Base-by-base conservation (phyloP, 2,888 invertebrate genomes). In the Gastracanthus pulcherrimus region DNA sequence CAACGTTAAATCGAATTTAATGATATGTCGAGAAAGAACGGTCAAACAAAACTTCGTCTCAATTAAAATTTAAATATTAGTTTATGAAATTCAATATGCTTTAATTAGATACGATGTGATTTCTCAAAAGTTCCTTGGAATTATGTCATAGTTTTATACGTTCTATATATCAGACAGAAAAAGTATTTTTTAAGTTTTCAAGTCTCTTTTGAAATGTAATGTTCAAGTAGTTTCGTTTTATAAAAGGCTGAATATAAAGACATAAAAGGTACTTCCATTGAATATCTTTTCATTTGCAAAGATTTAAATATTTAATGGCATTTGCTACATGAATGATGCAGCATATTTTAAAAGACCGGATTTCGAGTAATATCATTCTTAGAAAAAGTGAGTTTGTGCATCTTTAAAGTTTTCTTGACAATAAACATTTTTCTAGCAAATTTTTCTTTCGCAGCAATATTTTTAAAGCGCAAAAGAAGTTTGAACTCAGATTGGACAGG, bases 31-130 rank as follows among this genome's bases (percentile, higher is more conserved):
- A 48, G n/a, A n/a, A n/a, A 34, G 51, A 34, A 31, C 31, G n/a
- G 29, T 67, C 67, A 41, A n/a, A 4, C 26, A n/a, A n/a, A n/a
- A n/a, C n/a, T n/a, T n/a, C 4, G 29, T 67, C 11, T 29, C 26
- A 29, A 0, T 67, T n/a, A 23, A 67, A 36, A 67, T 26, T 67
- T 26, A 67, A 60, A 67, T 41, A 45, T 38, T 66, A 41, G 23
- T 38, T 41, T 41, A 19, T 11, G 41, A 45, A 67, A 67, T 45
- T 67, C 41, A 67, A 69, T 48, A 29, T 26, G n/a, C 67, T n/a
- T n/a, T 26, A 48, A 69, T 69, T 69, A 69, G 38, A 48, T 29
- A n/a, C 5, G 7, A 7, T 26, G 26, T 45, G 41, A 60, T 60
- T 62, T 34, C 31, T 29, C 23, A 29, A 3, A 29, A 45, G 29